A percentile compares a stretch with the other conserved stretches of the same genome.
phyloP scores from a whole-genome alignment of 2,888 invertebrate species.

The Lasioglossum oenotherae region DNA sequence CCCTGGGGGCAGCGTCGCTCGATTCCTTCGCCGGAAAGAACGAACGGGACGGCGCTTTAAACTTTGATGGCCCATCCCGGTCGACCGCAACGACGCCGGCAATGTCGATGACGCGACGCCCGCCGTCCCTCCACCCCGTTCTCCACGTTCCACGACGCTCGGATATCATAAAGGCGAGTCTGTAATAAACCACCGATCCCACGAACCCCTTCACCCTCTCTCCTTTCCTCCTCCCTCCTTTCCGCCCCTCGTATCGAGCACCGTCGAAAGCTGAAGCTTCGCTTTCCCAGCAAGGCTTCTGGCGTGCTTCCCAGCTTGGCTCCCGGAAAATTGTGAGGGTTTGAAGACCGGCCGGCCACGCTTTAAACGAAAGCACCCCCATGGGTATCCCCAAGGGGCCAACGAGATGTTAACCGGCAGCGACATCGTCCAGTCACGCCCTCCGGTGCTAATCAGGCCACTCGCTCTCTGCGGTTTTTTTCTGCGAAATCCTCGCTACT shows the following conservation, averaged over 20 bases:
- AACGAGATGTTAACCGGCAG: slow-evolving; percentile 76
- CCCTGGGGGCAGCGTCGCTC: slow-evolving; percentile 24
- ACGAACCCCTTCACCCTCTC: background rate
- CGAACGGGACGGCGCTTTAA: slow-evolving; percentile 57
- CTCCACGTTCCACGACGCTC: slow-evolving; percentile 68
- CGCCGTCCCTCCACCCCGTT: slow-evolving; percentile 47
- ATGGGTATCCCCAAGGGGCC: slow-evolving; percentile 70
- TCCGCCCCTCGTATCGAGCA: background rate
- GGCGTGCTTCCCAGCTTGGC: background rate
- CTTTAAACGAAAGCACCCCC: slow-evolving; percentile 72
- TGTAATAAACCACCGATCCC: slow-evolving; percentile 67
- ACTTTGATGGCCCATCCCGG: slow-evolving; percentile 71
- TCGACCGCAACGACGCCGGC: slow-evolving; percentile 42
- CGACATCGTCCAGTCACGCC: slow-evolving; percentile 73
- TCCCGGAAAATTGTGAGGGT: slow-evolving; percentile 46
- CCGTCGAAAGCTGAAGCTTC: background rate
- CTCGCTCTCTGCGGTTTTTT: slow-evolving; percentile 46
- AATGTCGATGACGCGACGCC: slow-evolving; percentile 38
- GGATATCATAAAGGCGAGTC: slow-evolving; percentile 71
- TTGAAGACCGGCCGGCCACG: slow-evolving; percentile 40
- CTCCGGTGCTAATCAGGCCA: slow-evolving; percentile 68
- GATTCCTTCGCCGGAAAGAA: slow-evolving; percentile 42
- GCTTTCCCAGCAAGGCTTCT: background rate
- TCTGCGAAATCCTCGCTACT: background rate
- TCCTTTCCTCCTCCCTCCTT: background rate